Base-by-base conservation (phyloP, 2,797 vertebrate species). In the Chromobotia macracanthus region DNA sequence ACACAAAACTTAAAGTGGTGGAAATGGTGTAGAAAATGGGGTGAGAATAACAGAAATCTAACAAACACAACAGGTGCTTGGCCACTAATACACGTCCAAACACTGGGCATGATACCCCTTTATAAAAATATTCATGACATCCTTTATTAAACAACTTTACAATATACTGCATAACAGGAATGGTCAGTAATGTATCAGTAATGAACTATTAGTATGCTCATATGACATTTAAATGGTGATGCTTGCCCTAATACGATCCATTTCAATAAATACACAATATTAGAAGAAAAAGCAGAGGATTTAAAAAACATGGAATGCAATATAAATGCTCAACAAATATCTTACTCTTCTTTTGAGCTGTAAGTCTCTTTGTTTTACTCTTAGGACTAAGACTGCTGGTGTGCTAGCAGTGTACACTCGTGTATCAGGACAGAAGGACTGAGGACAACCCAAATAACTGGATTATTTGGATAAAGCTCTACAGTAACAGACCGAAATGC, bases 381-480 rank as follows among this genome's bases (percentile, higher is more conserved):
- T n/a, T n/a, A 35, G 6, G 31, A 35, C 56, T 15, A 25, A 60
- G 25, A 60, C 58, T 25, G 55, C 55, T 60, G 13, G 25, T 60
- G 58, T 60, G 23, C 23, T 41, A 41, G 38, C 38, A 41, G 38
- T 41, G 38, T 41, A 41, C 38, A 41, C 38, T 41, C 38, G 9
- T 41, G 38, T 8, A 41, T 41, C 38, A 41, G 38, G 38, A 41
- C 38, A 41, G 63, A n/a, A 65, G 48, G 63, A 21, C 55, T 25
- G 64, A 6, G 18, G 15, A 53, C 18, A 35, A 13, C 60, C 50
- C 7, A 12, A 53, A 55, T n/a, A 63, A n/a, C 65, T n/a, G n/a
- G 13, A 19, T 63, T 65, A 86, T 85, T 69, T 84, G 85, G 76
- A 85, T 85, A 84, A 86, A 83, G 28, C 67, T 72, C 61, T 23